Evolutionary conservation across 2,113 vertebrate genomes (phyloP).

Genomic region (Gallinago jamesoni): DNA sequence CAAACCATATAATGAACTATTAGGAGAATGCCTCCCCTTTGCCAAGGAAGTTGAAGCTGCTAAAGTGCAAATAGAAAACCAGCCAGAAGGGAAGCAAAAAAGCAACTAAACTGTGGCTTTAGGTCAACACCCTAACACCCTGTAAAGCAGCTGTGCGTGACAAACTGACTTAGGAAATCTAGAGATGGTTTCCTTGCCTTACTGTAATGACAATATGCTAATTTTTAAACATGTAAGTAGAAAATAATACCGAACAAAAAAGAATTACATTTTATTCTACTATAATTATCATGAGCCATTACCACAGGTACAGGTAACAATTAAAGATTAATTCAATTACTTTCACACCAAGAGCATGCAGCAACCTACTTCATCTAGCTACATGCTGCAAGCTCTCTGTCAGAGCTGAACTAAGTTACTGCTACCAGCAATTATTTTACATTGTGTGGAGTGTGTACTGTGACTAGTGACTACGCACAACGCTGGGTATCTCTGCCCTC

Average conservation of each 20-base stretch:
- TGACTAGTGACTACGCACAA: accelerated
- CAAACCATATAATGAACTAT: background rate
- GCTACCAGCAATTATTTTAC: background rate
- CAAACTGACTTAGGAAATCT: background rate
- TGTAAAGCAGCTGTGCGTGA: background rate
- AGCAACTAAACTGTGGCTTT: background rate
- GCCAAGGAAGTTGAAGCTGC: background rate
- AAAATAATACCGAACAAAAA: background rate
- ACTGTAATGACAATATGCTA: background rate
- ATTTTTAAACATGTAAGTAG: background rate
- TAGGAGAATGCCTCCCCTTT: background rate
- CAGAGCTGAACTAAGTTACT: background rate
- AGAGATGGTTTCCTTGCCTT: background rate
- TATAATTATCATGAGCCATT: background rate
- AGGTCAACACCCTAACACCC: background rate
- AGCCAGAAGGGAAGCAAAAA: background rate
- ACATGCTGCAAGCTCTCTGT: background rate
- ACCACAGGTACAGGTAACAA: background rate
- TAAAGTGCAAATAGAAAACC: background rate
- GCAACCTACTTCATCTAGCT: background rate
- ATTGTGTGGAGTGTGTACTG: accelerated
- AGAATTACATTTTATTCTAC: background rate
- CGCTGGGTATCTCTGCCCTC: background rate
- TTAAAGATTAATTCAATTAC: background rate
- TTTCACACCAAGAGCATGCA: background rate